phyloP scores from a whole-genome alignment of 2,797 vertebrate genomes.

The Ibycter americanus region DNA sequence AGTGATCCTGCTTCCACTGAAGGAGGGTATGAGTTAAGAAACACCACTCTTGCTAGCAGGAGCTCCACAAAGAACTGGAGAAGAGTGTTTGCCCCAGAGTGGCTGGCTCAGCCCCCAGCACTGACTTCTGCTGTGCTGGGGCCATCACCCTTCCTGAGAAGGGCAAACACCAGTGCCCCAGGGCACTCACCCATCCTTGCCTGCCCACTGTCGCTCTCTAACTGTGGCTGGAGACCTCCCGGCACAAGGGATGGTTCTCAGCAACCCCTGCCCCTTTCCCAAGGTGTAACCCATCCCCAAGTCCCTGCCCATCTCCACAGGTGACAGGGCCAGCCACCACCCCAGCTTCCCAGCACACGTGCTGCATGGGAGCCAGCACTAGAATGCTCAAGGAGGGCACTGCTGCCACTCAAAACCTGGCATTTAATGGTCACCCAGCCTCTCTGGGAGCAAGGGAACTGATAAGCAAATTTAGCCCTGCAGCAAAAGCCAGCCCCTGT shows the following conservation, averaged over 20 bases:
- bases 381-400: not conserved
- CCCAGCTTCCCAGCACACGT: accelerated
- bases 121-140: not conserved
- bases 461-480: not conserved
- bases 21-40: not conserved
- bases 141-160: not conserved
- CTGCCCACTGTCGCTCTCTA: not conserved
- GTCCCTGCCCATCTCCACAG: not conserved
- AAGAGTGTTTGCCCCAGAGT: not conserved
- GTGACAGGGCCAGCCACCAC: not conserved
- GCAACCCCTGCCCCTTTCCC: not conserved
- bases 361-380: not conserved
- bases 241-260: accelerated
- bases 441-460: not conserved
- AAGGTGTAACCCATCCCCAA: accelerated
- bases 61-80: not conserved
- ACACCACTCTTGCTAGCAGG: not conserved
- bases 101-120: not conserved
- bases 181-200: not conserved
- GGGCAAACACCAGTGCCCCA: not conserved
- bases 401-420: not conserved
- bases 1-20: not conserved
- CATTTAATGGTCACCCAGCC: not conserved
- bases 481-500: not conserved
- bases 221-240: not conserved